These are phyloP conservation scores for Bombycilla garrulus DNA, from an alignment of 2,113 vertebrate genomes.

Conservation along the genomic window DNA sequence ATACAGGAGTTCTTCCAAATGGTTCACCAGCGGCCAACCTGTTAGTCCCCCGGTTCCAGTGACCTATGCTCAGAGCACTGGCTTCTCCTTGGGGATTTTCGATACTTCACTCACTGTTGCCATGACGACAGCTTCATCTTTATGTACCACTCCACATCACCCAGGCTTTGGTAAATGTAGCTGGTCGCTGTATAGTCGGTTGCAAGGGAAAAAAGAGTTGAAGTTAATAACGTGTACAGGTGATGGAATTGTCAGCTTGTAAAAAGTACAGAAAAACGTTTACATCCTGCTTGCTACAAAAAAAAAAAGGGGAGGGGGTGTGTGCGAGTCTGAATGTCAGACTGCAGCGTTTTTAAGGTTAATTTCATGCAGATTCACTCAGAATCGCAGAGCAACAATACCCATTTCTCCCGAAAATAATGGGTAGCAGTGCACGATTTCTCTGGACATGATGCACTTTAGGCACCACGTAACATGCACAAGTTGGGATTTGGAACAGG, in stretches of 20 bases:
- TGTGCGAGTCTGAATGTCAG: conserved; percentile 56
- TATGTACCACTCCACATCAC: conserved; percentile 99
- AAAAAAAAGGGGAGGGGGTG: not conserved
- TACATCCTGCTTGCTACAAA: conserved; percentile 73
- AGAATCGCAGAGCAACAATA: conserved; percentile 54
- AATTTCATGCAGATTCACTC: conserved; percentile 66
- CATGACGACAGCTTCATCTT: conserved; percentile 99
- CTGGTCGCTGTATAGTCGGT: conserved; percentile 99
- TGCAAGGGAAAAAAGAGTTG: conserved; percentile 92
- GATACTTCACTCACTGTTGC: conserved; percentile 99
- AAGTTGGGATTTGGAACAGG: conserved; percentile 41
- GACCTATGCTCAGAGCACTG: conserved; percentile 99
- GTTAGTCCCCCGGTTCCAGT: conserved; percentile 99
- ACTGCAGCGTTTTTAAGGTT: conserved; percentile 49
- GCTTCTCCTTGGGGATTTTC: conserved; percentile 98
- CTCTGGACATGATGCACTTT: conserved; percentile 30
- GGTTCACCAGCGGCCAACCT: conserved; percentile 99
- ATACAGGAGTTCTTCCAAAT: conserved; percentile 98
- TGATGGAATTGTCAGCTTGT: conserved; percentile 71
- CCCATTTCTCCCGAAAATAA: conserved; percentile 51
- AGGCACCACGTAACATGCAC: conserved; percentile 42
- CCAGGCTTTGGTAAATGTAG: conserved; percentile 99
- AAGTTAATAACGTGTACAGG: conserved; percentile 93
- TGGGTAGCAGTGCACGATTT: conserved; percentile 26
- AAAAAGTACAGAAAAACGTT: conserved; percentile 79